Evolutionary conservation across 2,113 vertebrate genomes (phyloP).

Genomic region (Loxodonta africana): DNA sequence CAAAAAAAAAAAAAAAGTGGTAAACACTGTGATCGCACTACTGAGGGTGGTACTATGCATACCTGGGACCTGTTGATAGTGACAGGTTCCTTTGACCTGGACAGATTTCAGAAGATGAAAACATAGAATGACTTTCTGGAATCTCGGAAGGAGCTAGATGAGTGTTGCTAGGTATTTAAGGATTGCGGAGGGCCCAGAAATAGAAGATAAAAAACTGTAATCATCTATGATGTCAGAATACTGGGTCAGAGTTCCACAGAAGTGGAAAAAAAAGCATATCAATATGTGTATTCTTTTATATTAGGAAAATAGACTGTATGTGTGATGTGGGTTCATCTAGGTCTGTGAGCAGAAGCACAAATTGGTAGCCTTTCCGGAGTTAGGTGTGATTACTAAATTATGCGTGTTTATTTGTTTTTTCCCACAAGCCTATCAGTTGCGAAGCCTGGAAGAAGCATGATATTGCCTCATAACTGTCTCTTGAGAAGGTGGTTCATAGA

Average conservation of each 20-base stretch:
- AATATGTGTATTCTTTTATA: not conserved
- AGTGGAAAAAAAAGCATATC: not conserved
- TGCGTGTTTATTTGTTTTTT: not conserved
- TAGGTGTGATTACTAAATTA: not conserved
- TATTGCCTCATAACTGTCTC: not conserved
- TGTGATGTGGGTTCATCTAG: not conserved
- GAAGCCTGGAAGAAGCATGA: not conserved
- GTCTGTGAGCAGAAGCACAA: not conserved
- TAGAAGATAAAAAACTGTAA: not conserved
- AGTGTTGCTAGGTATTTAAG: not conserved
- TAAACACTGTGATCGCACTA: not conserved
- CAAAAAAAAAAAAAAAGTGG: not conserved
- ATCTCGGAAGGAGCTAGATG: not conserved
- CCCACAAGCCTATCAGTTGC: not conserved
- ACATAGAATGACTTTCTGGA: not conserved
- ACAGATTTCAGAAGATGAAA: slow-evolving; percentile 1
- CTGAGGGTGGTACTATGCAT: not conserved
- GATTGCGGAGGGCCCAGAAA: not conserved
- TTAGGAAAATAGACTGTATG: not conserved
- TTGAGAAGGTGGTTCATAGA: not conserved
- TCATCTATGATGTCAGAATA: not conserved
- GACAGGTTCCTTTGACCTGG: not conserved
- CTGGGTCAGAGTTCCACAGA: not conserved
- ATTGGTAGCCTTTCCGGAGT: not conserved
- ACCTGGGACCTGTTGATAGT: no score